Base-by-base conservation (phyloP, 2,888 invertebrate genomes). In the Latrodectus elegans region DNA sequence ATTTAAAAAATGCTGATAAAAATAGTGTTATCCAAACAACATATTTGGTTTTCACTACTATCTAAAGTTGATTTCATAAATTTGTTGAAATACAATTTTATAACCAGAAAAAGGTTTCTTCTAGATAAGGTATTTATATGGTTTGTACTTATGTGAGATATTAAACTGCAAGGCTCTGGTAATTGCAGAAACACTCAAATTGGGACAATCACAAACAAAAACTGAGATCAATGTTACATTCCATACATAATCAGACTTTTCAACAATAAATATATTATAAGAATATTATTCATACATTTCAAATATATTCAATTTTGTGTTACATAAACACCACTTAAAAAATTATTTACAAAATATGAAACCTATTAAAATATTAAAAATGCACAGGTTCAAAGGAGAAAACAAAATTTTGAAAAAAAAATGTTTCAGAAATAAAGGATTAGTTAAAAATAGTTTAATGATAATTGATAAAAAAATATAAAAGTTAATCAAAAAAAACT, bases 151-250 rank as follows among this genome's bases (percentile, higher is more conserved):
- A 87, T 81, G 76, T 87, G 76, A 87, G 86, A 81, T 81, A 52
- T 85, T 76, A 75, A 72, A 87, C 86, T 87, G 86, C 86, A 87
- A 87, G 70, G 86, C 86, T 82, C 86, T 87, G 86, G 86, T 81
- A 87, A 81, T 87, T 87, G 86, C 86, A 87, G 86, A 87, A 81
- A 87, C 81, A 81, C 76, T 81, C 86, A 72, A 81, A 76, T 87
- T 72, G 38, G 71, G 86, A 87, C 86, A 81, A 72, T 77, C 77
- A 86, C 80, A 76, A 80, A 81, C 79, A 67, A 70, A 52, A 67
- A 76, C 51, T 70, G 53, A 22, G 52, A 70, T 38, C 38, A 38
- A 38, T 38, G 38, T 38, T 38, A 4, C 38, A 38, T 38, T 38
- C 38, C 38, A 38, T 38, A 38, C 4, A 38, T 38, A 38, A 38